Evolutionary conservation across 2,797 vertebrate genomes (phyloP), one percentile per base, ranked within the genome.

Genomic region (Typhlichthys eigenmanni): DNA sequence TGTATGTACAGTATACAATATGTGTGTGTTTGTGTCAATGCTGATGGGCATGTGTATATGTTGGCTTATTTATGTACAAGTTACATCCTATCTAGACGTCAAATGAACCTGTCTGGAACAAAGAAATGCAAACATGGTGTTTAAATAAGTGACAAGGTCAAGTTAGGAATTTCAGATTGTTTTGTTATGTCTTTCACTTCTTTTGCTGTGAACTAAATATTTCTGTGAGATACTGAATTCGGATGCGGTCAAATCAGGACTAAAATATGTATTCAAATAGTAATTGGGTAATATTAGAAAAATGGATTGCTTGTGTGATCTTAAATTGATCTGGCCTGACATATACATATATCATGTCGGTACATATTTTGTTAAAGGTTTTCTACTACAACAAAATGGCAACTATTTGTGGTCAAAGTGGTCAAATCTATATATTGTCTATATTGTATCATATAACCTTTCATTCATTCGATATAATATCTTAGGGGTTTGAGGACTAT

Each of bases 41-140:
- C 59, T 5, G 47, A 54, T 50, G 29, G 60, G 58, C 43, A 19
- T 59, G 56, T 34, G 29, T 68, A 48, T 73, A 43, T 58, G 52
- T 12, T 55, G 47, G 32, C 34, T 72, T 69, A 55, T 69, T 38
- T 32, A 51, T 50, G 10, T 14, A 16, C 48, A 55, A 47, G 48
- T 14, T 55, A 69, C 74, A 77, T 81, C 66, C 67, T 76, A 78
- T 69, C 64, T 72, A 62, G 38, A 71, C 47, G 58, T 72, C 11
- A 19, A 34, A 34, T 67, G 14, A 61, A 54, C n/a, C 19, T 69
- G 13, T 43, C 56, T 3, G 4, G 43, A 74, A 9, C 0, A 68
- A 1, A 67, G 14, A 8, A 69, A 14, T 8, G 53, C 32, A 1
- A 48, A 9, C 47, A 16, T 48, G 12, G 13, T 45, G 10, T 62